Conservation (phyloP, 2,797 vertebrate species). For the Acanthurus leucopareius region DNA sequence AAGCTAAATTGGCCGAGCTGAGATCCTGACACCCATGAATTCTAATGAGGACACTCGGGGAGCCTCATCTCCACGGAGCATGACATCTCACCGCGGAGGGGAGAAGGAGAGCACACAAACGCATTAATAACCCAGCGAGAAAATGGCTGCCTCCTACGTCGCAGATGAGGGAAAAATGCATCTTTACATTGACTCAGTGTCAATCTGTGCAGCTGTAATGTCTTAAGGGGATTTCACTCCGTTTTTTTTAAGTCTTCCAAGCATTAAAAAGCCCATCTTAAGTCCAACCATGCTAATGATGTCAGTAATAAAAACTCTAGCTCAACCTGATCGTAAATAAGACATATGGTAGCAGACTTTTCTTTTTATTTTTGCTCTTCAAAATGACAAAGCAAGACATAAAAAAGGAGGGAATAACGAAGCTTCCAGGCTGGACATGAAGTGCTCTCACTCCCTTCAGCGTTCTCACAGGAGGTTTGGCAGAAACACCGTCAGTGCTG, state of each 20-base stretch:
- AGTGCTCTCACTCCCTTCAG: neutral
- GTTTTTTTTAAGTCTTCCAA: neutral
- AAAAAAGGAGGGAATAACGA: neutral
- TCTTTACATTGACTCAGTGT: conserved; percentile 24
- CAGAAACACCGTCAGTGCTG: conserved; percentile 4
- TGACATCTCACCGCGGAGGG: conserved; percentile 33
- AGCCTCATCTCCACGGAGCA: conserved; percentile 57
- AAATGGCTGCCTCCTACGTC: conserved; percentile 32
- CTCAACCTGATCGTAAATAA: neutral
- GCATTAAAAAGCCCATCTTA: conserved; percentile 2
- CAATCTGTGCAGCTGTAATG: conserved; percentile 11
- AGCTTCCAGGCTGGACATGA: conserved; percentile 1
- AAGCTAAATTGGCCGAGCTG: conserved; percentile 64
- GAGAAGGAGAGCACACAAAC: neutral
- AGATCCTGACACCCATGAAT: conserved; percentile 75
- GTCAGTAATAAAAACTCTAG: neutral
- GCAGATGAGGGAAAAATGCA: conserved; percentile 8
- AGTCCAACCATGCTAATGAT: neutral
- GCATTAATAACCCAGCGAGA: conserved; percentile 49
- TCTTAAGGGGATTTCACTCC: neutral
- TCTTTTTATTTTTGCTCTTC: neutral
- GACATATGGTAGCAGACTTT: neutral
- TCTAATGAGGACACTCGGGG: conserved; percentile 75
- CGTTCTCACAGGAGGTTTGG: conserved; percentile 8
- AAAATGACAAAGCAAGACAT: neutral